phyloP scores from a whole-genome alignment of 2,888 invertebrate species.

The Homarus gammarus region DNA sequence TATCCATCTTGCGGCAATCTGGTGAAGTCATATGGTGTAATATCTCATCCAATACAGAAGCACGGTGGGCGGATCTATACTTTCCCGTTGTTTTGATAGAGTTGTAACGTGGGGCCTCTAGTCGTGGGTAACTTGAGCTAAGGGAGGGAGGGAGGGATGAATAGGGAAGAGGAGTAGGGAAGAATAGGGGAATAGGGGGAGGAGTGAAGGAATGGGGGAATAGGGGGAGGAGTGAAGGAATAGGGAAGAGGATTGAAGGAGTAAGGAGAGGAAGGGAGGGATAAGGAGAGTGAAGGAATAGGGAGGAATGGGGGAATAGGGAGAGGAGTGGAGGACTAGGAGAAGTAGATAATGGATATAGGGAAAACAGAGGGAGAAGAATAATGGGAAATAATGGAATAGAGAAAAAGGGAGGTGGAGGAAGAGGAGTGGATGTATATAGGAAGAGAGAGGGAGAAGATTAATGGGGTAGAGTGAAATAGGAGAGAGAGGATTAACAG shows the following conservation, averaged over 20 bases:
- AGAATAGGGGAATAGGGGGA: not conserved
- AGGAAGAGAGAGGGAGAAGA: not conserved
- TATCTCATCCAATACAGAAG: not conserved
- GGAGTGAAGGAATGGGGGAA: not conserved
- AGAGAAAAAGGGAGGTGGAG: not conserved
- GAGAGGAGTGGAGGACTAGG: not conserved
- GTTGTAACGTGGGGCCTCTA: not conserved
- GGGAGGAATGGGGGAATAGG: not conserved
- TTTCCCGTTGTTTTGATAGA: not conserved
- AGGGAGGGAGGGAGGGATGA: not conserved
- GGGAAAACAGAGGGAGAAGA: too few species aligned
- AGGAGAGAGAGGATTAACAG: not conserved
- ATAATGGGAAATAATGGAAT: too few species aligned
- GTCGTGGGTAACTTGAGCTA: not conserved
- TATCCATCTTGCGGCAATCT: not conserved
- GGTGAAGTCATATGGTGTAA: not conserved
- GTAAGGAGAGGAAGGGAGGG: too few species aligned
- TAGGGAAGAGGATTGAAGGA: too few species aligned
- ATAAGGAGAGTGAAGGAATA: not conserved
- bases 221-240: too few species aligned
- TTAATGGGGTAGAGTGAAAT: not conserved
- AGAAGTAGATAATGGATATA: not conserved
- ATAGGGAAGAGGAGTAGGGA: not conserved
- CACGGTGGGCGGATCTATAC: not conserved
- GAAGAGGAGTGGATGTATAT: not conserved